These are phyloP conservation scores for Rhadina sibilatrix DNA, from an alignment of 2,113 vertebrate species.

Conservation along the genomic window DNA sequence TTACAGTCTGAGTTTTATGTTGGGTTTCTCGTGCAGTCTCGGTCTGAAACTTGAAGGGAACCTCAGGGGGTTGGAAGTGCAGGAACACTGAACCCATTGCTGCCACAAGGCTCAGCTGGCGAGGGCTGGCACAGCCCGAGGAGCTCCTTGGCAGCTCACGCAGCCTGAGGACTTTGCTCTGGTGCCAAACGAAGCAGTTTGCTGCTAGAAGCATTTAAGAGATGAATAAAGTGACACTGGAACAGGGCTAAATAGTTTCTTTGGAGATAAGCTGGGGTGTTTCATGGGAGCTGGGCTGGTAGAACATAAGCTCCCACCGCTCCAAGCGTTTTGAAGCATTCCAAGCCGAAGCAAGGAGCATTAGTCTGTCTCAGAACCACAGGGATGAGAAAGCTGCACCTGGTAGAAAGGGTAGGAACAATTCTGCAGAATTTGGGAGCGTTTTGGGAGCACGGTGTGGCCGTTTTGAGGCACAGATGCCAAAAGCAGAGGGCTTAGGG, in stretches of 20 bases:
- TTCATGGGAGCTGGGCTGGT: not conserved
- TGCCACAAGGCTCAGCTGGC: conserved; percentile 17
- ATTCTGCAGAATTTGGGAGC: not conserved
- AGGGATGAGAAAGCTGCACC: not conserved
- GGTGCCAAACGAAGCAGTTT: conserved; percentile 24
- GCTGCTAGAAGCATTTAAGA: not conserved
- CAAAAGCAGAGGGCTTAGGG: not conserved
- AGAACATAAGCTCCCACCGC: not conserved
- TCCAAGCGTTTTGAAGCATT: not conserved
- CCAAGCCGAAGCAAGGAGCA: not conserved
- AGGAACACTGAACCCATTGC: conserved; percentile 14
- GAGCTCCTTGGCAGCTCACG: not conserved
- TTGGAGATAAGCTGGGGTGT: not conserved
- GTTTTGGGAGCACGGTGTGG: not conserved
- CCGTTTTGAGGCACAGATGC: not conserved
- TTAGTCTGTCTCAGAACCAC: not conserved
- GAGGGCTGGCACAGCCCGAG: not conserved
- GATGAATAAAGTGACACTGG: not conserved
- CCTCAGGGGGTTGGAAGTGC: conserved; percentile 7
- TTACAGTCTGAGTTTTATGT: conserved; percentile 47
- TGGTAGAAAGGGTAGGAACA: not conserved
- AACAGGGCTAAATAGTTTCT: not conserved
- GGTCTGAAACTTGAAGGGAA: not conserved
- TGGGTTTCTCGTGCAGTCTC: not conserved
- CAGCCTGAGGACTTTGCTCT: not conserved